Base-by-base conservation (phyloP, 2,113 vertebrate species). In the Bubalus kerabau region DNA sequence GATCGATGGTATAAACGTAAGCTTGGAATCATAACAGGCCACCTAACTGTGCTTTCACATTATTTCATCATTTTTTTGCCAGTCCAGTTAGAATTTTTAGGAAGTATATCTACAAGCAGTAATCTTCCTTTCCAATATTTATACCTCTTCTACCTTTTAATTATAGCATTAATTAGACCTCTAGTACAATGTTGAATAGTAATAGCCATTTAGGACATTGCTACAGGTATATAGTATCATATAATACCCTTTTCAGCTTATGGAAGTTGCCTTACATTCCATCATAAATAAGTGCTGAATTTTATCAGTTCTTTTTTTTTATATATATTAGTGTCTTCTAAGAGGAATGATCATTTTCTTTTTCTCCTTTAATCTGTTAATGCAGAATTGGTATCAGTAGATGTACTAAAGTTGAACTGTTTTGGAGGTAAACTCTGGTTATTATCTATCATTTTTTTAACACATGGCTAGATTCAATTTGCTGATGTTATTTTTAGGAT, bases 41-140 rank as follows among this genome's bases (percentile, higher is more conserved):
- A 32, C 14, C 32, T 86, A 52, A 64, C 21, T 82, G 24, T 94
- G 74, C 26, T n/a, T 84, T 60, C 71, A 71, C 19, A 83, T 88
- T 64, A 81, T 86, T 62, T 93, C 9, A 78, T 81, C 17, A 23
- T 80, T 80, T 28, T 93, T 94, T 76, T 59, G 43, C 21, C 62
- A 82, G 9, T 74, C n/a, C 57, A 83, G 74, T 95, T 95, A 52
- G n/a, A 92, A 84, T 87, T 81, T 89, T 94, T 74, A 90, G 24
- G 85, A 59, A 23, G 36, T 94, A 2, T 64, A n/a, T 91, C 57
- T 86, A 32, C 67, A 86, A 48, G 85, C 26, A 94, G 32, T 89
- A 59, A n/a, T 52, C 32, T 26, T 91, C 50, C 17, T 95, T 92
- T 74, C 43, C 30, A 14, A 52, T 76, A 76, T 74, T 82, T 94